Base-by-base conservation (phyloP, 2,888 invertebrate genomes). In the Ashinkailepas kermadecensis region DNA sequence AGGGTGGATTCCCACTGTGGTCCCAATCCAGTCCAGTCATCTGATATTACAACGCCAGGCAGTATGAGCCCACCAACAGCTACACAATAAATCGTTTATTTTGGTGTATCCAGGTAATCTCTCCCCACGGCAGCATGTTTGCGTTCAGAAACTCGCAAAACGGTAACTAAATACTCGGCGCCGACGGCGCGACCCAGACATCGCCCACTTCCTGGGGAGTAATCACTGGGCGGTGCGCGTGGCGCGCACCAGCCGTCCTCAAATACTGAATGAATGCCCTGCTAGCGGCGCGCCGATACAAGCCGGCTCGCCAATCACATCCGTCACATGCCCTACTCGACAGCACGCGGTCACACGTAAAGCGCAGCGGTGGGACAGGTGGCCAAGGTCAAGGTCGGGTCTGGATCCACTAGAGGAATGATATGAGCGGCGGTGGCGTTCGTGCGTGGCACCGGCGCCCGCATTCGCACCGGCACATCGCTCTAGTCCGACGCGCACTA, bases 351-450 rank as follows among this genome's bases (percentile, higher is more conserved):
- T 39, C 39, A 39, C 39, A 39, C 39, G 39, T 39, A 39, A 39
- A 39, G 39, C 39, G 39, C 39, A 39, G 39, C 39, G 39, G 39
- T 39, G 39, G 39, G 39, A 39, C 39, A 39, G 39, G 39, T 39
- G 39, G 39, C 39, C 39, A 39, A 39, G 39, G 39, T 18, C 62
- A 62, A 62, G 62, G 62, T 62, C 62, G 62, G 62, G 62, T 13
- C 62, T 12, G 62, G 18, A 13, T 62, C 62, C 74, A 56, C 74
- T n/a, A 18, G 18, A 74, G 74, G 74, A 74, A 74, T 74, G 74
- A 74, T 56, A 56, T 21, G 56, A 56, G 74, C 39, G 70, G 18
- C 70, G 8, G 70, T 39, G 39, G 6, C 70, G 70, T 54, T 54
- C 4, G 39, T 39, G 39, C 74, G 74, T 56, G 9, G 6, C 67